phyloP scores from a whole-genome alignment of 2,113 vertebrate genomes.

The Myrmophylax atrothorax region DNA sequence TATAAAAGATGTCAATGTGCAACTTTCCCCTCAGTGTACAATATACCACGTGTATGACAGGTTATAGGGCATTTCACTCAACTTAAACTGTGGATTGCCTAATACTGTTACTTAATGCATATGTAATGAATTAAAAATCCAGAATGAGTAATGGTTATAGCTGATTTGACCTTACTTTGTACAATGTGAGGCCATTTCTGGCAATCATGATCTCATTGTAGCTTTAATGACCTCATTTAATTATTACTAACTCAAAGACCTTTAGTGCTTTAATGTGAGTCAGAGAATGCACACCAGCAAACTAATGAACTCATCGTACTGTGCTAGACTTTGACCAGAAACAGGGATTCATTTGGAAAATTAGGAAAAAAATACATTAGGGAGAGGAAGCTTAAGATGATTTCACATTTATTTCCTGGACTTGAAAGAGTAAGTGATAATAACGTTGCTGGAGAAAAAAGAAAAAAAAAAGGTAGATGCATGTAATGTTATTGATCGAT shows the following conservation, averaged over 20 bases:
- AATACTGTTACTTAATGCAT: constrained; percentile 59
- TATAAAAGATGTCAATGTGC: background rate
- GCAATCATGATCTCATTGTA: constrained; percentile 75
- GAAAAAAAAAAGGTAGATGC: background rate
- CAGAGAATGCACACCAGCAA: constrained; percentile 55
- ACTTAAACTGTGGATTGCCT: background rate
- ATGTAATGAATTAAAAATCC: constrained; percentile 42
- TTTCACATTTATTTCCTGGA: constrained; percentile 63
- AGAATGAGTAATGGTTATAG: constrained; percentile 68
- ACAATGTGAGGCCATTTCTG: constrained; percentile 64
- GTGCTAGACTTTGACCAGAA: constrained; percentile 64
- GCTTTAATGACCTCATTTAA: constrained; percentile 79
- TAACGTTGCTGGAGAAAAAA: background rate
- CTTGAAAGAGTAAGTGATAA: constrained; percentile 63
- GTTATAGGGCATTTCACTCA: background rate
- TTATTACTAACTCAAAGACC: constrained; percentile 73
- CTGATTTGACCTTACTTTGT: constrained; percentile 73
- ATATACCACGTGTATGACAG: rapidly evolving
- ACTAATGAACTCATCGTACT: constrained; percentile 72
- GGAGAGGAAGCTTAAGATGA: constrained; percentile 56
- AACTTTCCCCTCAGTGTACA: background rate
- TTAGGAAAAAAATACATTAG: constrained; percentile 60
- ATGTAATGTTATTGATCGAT: constrained; percentile 32
- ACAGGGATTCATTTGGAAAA: constrained; percentile 74
- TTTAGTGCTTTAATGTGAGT: constrained; percentile 66